Conservation (phyloP, 2,797 vertebrate genomes). For the Thunnus albacares region DNA sequence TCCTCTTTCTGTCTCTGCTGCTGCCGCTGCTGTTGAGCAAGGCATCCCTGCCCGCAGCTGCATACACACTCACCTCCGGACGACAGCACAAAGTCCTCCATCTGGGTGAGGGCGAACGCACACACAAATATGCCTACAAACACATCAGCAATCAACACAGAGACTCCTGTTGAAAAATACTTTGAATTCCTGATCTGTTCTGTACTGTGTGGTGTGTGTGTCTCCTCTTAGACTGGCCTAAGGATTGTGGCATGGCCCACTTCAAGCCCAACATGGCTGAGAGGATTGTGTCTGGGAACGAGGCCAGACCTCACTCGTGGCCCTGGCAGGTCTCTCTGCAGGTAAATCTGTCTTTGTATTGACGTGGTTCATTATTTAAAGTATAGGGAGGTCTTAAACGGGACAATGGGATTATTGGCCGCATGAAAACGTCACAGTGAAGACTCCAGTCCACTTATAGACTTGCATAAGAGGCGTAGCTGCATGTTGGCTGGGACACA, state of each 20-base stretch:
- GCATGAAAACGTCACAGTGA: background rate
- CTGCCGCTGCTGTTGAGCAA: conserved; percentile 78
- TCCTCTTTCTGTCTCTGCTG: conserved; percentile 69
- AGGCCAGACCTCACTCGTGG: conserved; percentile 87
- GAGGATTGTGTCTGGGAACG: conserved; percentile 86
- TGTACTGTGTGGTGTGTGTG: background rate
- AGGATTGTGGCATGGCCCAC: conserved; percentile 85
- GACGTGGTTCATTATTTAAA: background rate
- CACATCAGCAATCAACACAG: background rate
- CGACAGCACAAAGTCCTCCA: conserved; percentile 83
- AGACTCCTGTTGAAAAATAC: background rate
- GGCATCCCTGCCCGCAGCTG: conserved; percentile 73
- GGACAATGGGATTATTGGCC: background rate
- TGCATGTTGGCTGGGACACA: background rate
- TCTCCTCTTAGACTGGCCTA: conserved; percentile 85
- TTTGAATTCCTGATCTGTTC: background rate
- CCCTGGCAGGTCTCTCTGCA: conserved; percentile 89
- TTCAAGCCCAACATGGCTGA: conserved; percentile 87
- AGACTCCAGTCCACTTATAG: background rate
- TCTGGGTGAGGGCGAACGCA: conserved; percentile 75
- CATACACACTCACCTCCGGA: conserved; percentile 73
- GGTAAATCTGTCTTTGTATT: conserved; percentile 68
- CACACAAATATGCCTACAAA: background rate
- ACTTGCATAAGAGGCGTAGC: background rate
- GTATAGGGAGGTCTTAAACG: background rate